Conservation (phyloP, 2,797 vertebrate genomes). For the Eulemur mongoz region DNA sequence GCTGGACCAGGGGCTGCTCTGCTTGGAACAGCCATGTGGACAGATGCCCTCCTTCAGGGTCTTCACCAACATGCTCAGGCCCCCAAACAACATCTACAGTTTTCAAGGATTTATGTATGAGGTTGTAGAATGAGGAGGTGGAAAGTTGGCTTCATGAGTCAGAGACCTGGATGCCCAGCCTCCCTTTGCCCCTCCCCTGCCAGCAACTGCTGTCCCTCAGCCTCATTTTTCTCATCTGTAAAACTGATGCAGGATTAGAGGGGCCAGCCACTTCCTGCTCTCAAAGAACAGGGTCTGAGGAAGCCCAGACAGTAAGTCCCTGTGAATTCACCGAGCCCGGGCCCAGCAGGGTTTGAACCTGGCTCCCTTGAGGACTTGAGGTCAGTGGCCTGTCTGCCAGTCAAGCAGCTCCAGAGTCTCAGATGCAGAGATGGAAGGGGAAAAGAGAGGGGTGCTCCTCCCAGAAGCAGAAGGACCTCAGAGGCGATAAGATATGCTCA, state of each 20-base stretch:
- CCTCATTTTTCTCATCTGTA: not conserved
- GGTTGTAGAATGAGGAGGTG: not conserved
- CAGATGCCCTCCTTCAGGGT: not conserved
- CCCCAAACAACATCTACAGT: not conserved
- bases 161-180: not conserved
- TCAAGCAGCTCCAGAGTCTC: not conserved
- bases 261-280: not conserved
- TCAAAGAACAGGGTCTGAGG: not conserved
- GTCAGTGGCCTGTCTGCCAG: not conserved
- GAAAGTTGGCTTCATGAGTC: not conserved
- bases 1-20: not conserved
- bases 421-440: not conserved
- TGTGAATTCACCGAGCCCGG: not conserved
- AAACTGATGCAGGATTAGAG: not conserved
- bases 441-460: not conserved
- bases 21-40: not conserved
- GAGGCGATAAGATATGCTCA: not conserved
- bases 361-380: not conserved
- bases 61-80: not conserved
- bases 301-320: not conserved
- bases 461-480: not conserved
- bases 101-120: not conserved
- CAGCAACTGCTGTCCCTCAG: not conserved
- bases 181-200: not conserved
- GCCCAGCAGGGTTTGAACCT: not conserved